Conservation (phyloP, 2,113 vertebrate genomes). For the Halcyon malimbica region DNA sequence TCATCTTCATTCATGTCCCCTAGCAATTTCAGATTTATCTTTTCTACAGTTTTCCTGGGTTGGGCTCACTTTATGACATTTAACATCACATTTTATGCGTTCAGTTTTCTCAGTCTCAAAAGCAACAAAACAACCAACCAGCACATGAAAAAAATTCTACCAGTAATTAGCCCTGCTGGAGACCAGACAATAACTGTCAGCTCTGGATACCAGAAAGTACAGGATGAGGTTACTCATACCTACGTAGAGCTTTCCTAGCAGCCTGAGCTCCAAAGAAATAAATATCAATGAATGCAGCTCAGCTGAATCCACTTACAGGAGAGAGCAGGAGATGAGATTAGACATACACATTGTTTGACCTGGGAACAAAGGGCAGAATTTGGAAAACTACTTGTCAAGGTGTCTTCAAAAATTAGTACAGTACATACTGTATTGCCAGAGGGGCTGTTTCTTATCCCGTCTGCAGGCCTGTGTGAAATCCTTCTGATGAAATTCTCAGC, state of each 20-base stretch:
- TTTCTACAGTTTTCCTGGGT: neutral
- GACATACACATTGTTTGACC: neutral
- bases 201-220: neutral
- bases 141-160: neutral
- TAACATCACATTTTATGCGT: neutral
- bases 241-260: neutral
- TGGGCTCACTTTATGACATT: neutral
- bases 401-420: neutral
- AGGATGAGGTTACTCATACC: neutral
- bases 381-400: neutral
- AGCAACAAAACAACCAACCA: neutral
- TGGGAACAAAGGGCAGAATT: constrained; percentile 4
- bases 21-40: neutral
- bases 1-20: neutral
- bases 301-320: neutral
- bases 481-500: neutral
- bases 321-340: neutral
- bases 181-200: neutral
- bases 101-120: neutral
- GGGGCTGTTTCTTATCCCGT: neutral
- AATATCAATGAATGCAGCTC: neutral
- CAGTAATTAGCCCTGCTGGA: neutral
- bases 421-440: neutral
- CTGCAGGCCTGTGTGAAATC: neutral
- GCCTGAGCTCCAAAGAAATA: neutral